Evolutionary conservation across 2,888 invertebrate genomes (phyloP), one percentile per base, ranked within the genome.

Genomic region (Agonum fuliginosum): DNA sequence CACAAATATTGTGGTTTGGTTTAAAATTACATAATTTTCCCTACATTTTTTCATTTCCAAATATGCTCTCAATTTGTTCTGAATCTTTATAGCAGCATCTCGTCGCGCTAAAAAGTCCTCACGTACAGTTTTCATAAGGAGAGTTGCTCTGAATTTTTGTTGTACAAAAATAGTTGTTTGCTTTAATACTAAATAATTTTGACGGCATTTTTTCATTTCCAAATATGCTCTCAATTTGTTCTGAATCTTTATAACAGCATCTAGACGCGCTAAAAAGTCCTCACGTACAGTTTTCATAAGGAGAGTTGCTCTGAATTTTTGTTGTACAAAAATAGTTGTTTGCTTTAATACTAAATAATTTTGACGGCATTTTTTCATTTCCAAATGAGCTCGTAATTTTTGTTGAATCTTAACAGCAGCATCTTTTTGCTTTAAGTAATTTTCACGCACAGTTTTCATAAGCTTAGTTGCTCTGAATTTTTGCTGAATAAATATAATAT

Each of bases 191-290:
- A 86, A 43, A 80, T 85, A 90, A 0, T 81, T 78, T 24, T 82
- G 77, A 78, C 85, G 85, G 43, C 85, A 82, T 51, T 80, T 70
- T 80, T 83, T 86, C 87, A n/a, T n/a, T n/a, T n/a, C n/a, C n/a
- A n/a, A n/a, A n/a, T n/a, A n/a, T n/a, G n/a, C n/a, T n/a, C n/a
- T 86, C 79, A 85, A 90, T 2, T 82, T 82, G 71, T 83, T 85
- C 82, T 90, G 90, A 48, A 90, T 84, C 4, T 79, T 79, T 17
- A 85, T 80, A 75, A 86, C 86, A 2, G 87, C 84, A 0, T 78
- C 79, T 81, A 83, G 86, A 0, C 4, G 77, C 78, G 22, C 75
- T 83, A 81, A 22, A 76, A 80, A 83, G 17, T 79, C 71, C 17
- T 62, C 12, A 3, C 78, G 62, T 2, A 71, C 71, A 20, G 20